Evolutionary conservation across 1,140 invertebrate genomes (phyloP).

Genomic region (Sipha flava): DNA sequence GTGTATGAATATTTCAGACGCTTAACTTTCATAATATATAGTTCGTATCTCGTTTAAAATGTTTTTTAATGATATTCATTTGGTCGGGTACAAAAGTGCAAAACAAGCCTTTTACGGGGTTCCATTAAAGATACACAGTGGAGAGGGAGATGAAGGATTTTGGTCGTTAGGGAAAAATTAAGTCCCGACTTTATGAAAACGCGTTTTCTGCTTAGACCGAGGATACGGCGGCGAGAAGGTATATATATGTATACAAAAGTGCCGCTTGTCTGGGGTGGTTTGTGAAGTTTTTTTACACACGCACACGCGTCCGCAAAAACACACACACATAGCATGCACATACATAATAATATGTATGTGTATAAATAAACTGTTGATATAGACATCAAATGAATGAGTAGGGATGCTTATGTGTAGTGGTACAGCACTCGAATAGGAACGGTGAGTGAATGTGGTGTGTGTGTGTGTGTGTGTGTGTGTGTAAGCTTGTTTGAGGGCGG

Average conservation of each 20-base stretch:
- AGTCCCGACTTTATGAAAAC: neutral
- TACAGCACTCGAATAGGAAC: too few species aligned
- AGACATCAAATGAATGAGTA: neutral
- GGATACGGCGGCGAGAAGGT: neutral
- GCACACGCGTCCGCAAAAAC: neutral
- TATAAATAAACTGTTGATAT: constrained; percentile 25
- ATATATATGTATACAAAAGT: neutral
- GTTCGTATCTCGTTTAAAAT: neutral
- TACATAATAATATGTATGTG: neutral
- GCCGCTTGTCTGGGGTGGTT: neutral
- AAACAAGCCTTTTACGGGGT: neutral
- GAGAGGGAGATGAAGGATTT: neutral
- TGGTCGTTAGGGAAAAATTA: neutral
- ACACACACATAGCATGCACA: too few species aligned
- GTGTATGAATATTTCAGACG: neutral
- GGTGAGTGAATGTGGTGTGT: neutral
- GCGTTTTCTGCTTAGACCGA: neutral
- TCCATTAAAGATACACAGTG: neutral
- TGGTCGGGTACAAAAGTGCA: neutral
- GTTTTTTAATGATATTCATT: neutral
- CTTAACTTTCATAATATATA: constrained; percentile 1
- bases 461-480: neutral
- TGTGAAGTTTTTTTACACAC: neutral
- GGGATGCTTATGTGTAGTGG: neutral
- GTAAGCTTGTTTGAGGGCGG: too few species aligned